Conservation (phyloP, 2,113 vertebrate genomes). For the Channa maculata region DNA sequence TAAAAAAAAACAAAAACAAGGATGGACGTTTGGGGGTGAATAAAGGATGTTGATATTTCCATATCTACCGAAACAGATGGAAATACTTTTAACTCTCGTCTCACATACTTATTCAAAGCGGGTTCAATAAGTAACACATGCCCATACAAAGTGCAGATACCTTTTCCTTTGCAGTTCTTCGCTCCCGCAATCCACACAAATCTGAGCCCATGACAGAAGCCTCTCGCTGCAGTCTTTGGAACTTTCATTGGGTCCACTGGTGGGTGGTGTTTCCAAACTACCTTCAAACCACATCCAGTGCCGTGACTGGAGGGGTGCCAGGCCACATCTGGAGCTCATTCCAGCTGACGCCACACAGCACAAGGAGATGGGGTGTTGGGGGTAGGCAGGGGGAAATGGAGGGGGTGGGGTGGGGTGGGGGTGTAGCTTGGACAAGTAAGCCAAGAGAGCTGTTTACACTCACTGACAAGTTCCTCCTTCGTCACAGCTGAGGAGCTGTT, state of each 20-base stretch:
- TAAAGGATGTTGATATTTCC: slow-evolving; percentile 51
- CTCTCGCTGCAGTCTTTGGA: slow-evolving; percentile 64
- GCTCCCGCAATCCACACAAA: slow-evolving; percentile 22
- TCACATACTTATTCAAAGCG: slow-evolving; percentile 53
- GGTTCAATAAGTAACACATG: slow-evolving; percentile 67
- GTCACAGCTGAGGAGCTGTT: slow-evolving; percentile 52
- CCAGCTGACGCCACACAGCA: slow-evolving; percentile 84
- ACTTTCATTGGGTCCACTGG: slow-evolving; percentile 80
- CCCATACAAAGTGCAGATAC: slow-evolving; percentile 29
- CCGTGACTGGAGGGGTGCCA: slow-evolving; percentile 78
- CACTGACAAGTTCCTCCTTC: slow-evolving; percentile 65
- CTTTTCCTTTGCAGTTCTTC: slow-evolving; percentile 20
- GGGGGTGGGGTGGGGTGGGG: slow-evolving; percentile 43
- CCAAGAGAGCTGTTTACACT: slow-evolving; percentile 73
- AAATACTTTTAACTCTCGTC: slow-evolving; percentile 52
- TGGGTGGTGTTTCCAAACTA: slow-evolving; percentile 81
- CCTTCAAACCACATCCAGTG: slow-evolving; percentile 83
- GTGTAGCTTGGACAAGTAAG: slow-evolving; percentile 49
- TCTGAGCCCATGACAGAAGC: slow-evolving; percentile 39
- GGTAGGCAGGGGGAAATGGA: slow-evolving; percentile 41
- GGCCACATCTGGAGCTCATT: slow-evolving; percentile 87
- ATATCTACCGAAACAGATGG: slow-evolving; percentile 60
- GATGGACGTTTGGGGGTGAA: slow-evolving; percentile 35
- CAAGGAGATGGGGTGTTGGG: slow-evolving; percentile 70
- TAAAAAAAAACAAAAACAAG: slow-evolving; percentile 36